These are phyloP conservation scores for Antheraea pernyi DNA, from an alignment of 1,140 invertebrate species.

Conservation along the genomic window DNA sequence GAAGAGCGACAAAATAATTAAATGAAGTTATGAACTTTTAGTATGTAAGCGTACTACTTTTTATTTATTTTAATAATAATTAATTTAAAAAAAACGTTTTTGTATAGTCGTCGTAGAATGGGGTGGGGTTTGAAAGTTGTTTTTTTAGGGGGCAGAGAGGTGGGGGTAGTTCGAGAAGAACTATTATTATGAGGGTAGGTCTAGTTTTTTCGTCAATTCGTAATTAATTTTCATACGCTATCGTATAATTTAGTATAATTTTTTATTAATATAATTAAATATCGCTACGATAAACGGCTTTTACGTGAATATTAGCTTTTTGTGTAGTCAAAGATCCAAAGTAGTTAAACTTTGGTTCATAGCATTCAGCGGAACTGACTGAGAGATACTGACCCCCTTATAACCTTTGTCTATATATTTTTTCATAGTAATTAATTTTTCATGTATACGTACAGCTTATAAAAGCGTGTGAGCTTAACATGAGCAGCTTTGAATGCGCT, in stretches of 20 bases:
- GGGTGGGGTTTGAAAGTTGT: not conserved
- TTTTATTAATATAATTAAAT: not conserved
- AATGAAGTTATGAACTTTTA: slow-evolving; percentile 65
- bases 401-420: not conserved
- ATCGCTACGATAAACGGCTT: too few relatives aligned
- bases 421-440: not conserved
- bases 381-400: not conserved
- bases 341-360: not conserved
- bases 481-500: not conserved
- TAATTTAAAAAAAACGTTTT: not conserved
- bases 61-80: slow-evolving; percentile 45
- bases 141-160: not conserved
- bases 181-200: not conserved
- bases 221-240: not conserved
- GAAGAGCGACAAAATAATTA: slow-evolving; percentile 31
- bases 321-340: not conserved
- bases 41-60: slow-evolving; percentile 49
- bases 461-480: not conserved
- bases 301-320: not conserved
- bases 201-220: not conserved
- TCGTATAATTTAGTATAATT: not conserved
- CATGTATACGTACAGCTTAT: not conserved
- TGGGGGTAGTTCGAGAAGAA: not conserved
- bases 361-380: not conserved
- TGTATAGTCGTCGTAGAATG: not conserved